Evolutionary conservation across 64 coral and sea anemone species (phyloP), one percentile per base, ranked within the genome.

Genomic region (Pocillopora verrucosa): DNA sequence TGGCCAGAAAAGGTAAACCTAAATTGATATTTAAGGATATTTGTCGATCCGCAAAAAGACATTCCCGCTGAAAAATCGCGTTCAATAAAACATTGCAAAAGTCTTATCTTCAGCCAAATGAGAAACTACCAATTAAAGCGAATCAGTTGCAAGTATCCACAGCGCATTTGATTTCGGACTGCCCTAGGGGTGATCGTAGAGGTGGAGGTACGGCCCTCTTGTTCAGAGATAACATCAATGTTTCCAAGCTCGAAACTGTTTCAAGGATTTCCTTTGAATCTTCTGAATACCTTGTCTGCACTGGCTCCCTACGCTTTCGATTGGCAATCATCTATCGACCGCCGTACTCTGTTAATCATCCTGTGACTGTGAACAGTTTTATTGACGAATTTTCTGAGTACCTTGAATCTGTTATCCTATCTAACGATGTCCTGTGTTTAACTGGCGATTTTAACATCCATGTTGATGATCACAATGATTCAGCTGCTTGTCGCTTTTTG

Each of bases 341-440:
- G 56, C 56, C 78, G 4, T 80, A 80, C 38, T 80, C 78, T 5
- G 25, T 20, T 3, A 58, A 80, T 15, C 78, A 80, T 61, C 78
- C 16, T 51, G 78, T 58, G 1, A 60, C 78, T 10, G 38, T 80
- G 9, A 80, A 30, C 7, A 57, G 36, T n/a, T 80, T 80, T 30
- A 51, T 80, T 30, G 36, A 6, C 4, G 78, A 80, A 30, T 80
- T 80, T 16, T 58, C 78, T 80, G 56, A 36, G 5, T 80, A 59
- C 0, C 38, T 80, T 37, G 78, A 80, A 61, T 80, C 78, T 2
- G 75, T 87, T 20, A 58, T 87, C 25, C 17, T 87, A 11, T 45
- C 45, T 51, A 38, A 19, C 17, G 85, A 87, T 26, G 35, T 69
- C 0, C 20, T 87, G 2, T 45, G 41, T 3, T 45, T 45, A 45